Base-by-base conservation (phyloP, 92 coral and sea anemone genomes). In the Hydrozoanthus gracilis region DNA sequence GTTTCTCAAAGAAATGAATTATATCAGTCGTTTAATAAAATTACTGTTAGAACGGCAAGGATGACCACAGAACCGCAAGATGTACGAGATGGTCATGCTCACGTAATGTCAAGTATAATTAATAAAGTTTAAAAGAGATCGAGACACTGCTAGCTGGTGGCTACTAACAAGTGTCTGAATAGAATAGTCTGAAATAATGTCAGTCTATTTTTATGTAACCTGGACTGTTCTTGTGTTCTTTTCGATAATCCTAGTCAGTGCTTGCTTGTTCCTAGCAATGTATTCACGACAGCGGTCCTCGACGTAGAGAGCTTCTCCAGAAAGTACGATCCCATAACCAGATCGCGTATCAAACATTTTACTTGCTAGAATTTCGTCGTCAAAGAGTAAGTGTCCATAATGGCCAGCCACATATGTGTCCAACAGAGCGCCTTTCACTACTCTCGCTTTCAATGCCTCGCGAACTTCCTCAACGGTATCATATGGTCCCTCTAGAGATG, bases 291-390 rank as follows among this genome's bases (percentile, higher is more conserved):
- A 89, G 4, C 92, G 83, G 5, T 73, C 77, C 61, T 79, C 89
- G 7, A 89, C 64, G 66, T 77, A 77, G 3, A 79, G 61, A 20
- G 83, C 92, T 9, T 66, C 86, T 46, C 92, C 92, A 68, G 92
- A 89, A 60, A 89, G 87, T n/a, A 86, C 92, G 3, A 89, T 87
- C 71, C 92, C 92, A 68, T 89, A 89, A 51, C 92, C 92, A 86
- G 87, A 79, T 64, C 87, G 54, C 5, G 67, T 68, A 9, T 79
- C 83, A 3, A 89, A 55, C 83, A 89, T 58, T 60, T 77, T 80
- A 55, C 51, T 78, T 2, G 86, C 87, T 9, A 44, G 58, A 55
- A 86, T 74, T 39, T 89, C 92, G 68, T 80, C 55, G 84, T 79
- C 72, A 67, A 89, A 76, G 2, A 89, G 47, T 10, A 58, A 47